Evolutionary conservation across 2,797 vertebrate species (phyloP).

Genomic region (Tangara arthus): DNA sequence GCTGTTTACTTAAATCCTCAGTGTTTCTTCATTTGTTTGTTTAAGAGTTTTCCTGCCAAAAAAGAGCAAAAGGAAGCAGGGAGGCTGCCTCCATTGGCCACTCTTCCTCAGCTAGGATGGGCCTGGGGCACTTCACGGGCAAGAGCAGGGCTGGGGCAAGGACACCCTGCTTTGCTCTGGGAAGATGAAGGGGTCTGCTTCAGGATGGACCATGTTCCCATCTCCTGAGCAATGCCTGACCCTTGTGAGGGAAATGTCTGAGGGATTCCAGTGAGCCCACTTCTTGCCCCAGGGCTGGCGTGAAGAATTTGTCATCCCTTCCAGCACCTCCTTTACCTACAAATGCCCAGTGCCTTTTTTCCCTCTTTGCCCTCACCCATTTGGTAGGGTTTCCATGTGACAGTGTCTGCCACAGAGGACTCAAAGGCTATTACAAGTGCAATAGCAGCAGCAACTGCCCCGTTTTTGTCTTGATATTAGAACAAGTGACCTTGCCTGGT

Average conservation of each 20-base stretch:
- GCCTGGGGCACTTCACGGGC: background rate
- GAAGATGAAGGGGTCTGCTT: background rate
- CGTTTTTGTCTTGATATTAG: background rate
- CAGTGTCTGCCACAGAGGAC: background rate
- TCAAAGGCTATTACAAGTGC: background rate
- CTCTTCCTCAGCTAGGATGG: background rate
- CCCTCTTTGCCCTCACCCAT: background rate
- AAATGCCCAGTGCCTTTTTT: background rate
- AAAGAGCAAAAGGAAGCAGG: conserved; percentile 63
- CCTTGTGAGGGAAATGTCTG: background rate
- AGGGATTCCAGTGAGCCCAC: background rate
- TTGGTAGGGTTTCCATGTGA: background rate
- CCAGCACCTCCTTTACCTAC: background rate
- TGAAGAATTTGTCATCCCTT: background rate
- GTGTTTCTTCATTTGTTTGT: conserved; percentile 70
- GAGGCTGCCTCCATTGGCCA: background rate
- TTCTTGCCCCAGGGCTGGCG: background rate
- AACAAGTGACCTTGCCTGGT: background rate
- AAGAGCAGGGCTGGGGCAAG: background rate
- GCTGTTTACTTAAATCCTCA: conserved; percentile 65
- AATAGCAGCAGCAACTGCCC: background rate
- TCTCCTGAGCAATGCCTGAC: background rate
- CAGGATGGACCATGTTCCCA: background rate
- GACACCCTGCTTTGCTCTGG: background rate
- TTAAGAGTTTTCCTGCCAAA: conserved; percentile 67